Evolutionary conservation across 2,797 vertebrate species (phyloP).

Genomic region (Hephaestus fuliginosus): DNA sequence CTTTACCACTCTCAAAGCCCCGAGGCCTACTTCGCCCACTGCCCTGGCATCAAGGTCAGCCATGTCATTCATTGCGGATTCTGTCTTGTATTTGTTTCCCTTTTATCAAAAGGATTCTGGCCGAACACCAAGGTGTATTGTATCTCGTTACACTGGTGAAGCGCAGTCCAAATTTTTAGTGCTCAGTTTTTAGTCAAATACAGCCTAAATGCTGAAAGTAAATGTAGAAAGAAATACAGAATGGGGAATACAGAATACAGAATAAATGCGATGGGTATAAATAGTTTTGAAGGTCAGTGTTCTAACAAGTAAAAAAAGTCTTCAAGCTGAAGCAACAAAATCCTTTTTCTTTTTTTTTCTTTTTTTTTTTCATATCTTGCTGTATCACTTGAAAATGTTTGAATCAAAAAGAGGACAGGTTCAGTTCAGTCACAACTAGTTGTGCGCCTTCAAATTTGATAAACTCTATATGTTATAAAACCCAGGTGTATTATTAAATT

Average conservation of each 20-base stretch:
- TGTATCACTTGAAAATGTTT: background rate
- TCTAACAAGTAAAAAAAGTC: background rate
- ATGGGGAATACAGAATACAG: background rate
- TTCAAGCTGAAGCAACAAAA: constrained; percentile 12
- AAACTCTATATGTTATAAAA: background rate
- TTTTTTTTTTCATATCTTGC: background rate
- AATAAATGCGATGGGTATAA: background rate
- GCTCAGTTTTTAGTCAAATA: background rate
- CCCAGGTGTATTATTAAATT: background rate
- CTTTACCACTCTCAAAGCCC: constrained; percentile 98
- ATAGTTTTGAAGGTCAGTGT: background rate
- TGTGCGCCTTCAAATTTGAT: background rate
- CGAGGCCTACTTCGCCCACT: constrained; percentile 97
- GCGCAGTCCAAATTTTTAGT: background rate
- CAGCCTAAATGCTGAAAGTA: background rate
- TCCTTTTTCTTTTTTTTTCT: too few relatives aligned
- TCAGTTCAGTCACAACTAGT: background rate
- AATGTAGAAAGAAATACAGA: background rate
- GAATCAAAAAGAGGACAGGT: background rate
- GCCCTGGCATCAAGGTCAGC: constrained; percentile 95
- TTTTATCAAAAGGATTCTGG: background rate
- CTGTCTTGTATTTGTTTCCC: background rate
- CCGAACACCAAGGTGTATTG: background rate
- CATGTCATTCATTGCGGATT: background rate
- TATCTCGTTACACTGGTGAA: background rate